These are phyloP conservation scores for Osmerus mordax DNA, from an alignment of 2,113 vertebrate species.

Conservation along the genomic window DNA sequence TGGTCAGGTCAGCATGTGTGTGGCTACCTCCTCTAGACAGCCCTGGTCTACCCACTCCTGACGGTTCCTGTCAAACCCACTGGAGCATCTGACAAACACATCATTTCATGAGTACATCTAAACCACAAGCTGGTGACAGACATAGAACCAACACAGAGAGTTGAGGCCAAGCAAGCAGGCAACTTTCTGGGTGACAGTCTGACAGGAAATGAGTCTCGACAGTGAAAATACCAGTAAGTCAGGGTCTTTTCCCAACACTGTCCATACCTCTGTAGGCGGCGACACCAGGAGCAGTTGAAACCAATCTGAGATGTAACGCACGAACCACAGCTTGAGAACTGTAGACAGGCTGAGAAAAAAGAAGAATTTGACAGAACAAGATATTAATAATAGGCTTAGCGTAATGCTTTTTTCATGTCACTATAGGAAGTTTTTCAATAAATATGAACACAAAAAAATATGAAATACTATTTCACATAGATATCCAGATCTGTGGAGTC, in stretches of 20 bases:
- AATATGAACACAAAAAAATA: not conserved
- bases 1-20: not conserved
- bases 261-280: slow-evolving; percentile 90
- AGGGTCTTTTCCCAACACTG: not conserved
- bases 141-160: too few relatives aligned
- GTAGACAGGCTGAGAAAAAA: slow-evolving; percentile 82
- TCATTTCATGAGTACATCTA: slow-evolving; percentile 24
- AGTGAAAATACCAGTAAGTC: not conserved
- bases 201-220: not conserved
- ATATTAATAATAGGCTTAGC: not conserved
- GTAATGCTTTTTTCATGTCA: too few relatives aligned
- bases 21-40: slow-evolving; percentile 85
- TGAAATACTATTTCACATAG: not conserved
- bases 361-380: not conserved
- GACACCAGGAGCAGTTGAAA: slow-evolving; percentile 98
- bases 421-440: too few relatives aligned
- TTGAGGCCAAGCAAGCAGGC: not conserved
- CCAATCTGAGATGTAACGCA: slow-evolving; percentile 91
- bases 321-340: slow-evolving; percentile 86
- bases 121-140: not conserved
- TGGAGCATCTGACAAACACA: slow-evolving; percentile 82
- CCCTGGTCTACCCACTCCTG: slow-evolving; percentile 97
- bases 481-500: not conserved
- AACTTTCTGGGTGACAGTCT: not conserved
- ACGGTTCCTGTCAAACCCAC: slow-evolving; percentile 91